These are phyloP conservation scores for Pampusana beccarii DNA, from an alignment of 2,113 vertebrate genomes.

Conservation along the genomic window DNA sequence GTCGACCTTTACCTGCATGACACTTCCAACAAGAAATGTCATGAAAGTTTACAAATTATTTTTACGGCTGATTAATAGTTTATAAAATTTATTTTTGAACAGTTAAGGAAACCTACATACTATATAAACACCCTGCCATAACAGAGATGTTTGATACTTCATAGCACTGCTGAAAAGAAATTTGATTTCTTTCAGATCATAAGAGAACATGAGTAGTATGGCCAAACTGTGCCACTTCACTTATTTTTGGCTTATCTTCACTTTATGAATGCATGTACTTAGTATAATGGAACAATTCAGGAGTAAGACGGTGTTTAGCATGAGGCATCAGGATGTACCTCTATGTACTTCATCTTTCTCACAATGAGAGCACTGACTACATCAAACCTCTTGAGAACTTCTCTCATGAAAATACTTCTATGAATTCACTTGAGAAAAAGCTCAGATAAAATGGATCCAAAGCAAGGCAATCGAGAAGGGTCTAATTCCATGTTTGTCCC, in stretches of 20 bases:
- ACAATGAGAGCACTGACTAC: neutral
- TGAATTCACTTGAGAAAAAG: neutral
- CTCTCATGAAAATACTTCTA: neutral
- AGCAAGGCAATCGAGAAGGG: neutral
- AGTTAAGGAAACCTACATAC: constrained; percentile 1
- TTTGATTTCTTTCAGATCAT: neutral
- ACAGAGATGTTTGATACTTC: neutral
- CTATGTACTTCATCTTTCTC: neutral
- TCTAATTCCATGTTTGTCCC: neutral
- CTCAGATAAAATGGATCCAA: neutral
- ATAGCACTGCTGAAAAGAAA: neutral
- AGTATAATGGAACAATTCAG: neutral
- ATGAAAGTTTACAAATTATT: constrained; percentile 37
- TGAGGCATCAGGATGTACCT: neutral
- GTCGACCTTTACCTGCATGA: constrained; percentile 20
- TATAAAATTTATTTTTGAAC: neutral
- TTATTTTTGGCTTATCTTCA: neutral
- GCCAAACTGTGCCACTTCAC: neutral
- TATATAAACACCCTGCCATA: neutral
- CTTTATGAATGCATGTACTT: neutral
- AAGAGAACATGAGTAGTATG: neutral
- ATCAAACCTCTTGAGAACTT: neutral
- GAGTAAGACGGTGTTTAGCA: neutral
- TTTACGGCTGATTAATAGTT: neutral
- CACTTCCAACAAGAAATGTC: constrained; percentile 40